Base-by-base conservation (phyloP, 2,113 vertebrate species). In the Platanista minor region DNA sequence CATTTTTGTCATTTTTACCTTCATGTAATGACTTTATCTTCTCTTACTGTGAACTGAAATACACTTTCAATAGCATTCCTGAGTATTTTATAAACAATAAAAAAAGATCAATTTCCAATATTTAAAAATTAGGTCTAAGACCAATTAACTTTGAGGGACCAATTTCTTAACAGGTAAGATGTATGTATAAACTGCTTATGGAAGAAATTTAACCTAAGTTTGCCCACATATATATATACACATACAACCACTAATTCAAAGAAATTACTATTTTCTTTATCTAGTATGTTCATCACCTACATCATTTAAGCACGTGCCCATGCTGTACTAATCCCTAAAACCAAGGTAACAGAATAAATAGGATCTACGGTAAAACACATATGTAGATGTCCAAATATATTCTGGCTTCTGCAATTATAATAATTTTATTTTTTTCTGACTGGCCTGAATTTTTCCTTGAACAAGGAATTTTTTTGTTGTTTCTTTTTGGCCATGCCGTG, bases 1-100 rank as follows among this genome's bases (percentile, higher is more conserved):
- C 96, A 97, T 82, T 98, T 43, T 95, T 46, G 54, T 89, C 36
- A 97, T 87, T 97, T 97, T 98, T 96, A 97, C 43, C 21, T 97
- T 96, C 31, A 91, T 69, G 17, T 67, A 95, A 67, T 71, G 25
- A 97, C 31, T 95, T 95, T 54, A 64, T 71, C 21, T 92, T 96
- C 54, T 93, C n/a, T 96, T 94, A 93, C 8, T 93, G 39, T 86
- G 62, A 97, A 66, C 10, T 83, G 23, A 90, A 95, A 96, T 89
- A 89, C 64, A 96, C 87, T 95, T 92, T 92, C 36, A 95, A 89
- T 18, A 87, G 36, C 33, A 94, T 81, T 59, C 61, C 41, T 95
- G 14, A 95, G 21, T 94, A 61, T 33, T 91, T 90, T 31, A n/a
- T n/a, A 90, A 52, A 87, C 21, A 93, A 95, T 52, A 75, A 92